phyloP scores from a whole-genome alignment of 2,888 invertebrate genomes.

The Mylabris sibirica region DNA sequence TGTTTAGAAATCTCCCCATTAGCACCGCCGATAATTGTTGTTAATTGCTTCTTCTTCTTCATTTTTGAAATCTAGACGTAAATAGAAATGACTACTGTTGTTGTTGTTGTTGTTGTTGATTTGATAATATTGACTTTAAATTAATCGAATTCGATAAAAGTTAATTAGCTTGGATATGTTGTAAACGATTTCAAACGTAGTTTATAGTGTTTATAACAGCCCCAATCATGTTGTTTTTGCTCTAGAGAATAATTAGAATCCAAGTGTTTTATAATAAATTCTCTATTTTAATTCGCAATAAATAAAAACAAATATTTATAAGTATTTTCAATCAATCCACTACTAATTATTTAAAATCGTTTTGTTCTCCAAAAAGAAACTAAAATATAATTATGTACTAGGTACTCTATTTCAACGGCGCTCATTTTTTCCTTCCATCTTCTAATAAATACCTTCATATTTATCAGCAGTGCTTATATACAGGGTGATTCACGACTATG shows the following conservation, averaged over 20 bases:
- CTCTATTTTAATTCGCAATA: conserved; percentile 13
- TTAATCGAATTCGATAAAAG: conserved; percentile 33
- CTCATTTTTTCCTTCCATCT: too few species aligned
- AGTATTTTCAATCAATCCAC: not conserved
- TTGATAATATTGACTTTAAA: conserved; percentile 14
- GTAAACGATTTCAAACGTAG: conserved; percentile 26
- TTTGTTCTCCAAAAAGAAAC: not conserved
- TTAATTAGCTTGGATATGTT: conserved; percentile 34
- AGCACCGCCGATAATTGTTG: not conserved
- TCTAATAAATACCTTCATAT: too few species aligned
- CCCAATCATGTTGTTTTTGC: conserved; percentile 23
- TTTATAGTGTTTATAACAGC: conserved; percentile 25
- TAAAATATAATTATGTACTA: too few species aligned
- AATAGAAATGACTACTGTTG: not conserved
- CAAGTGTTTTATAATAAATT: conserved; percentile 6
- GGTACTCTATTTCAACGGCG: not conserved
- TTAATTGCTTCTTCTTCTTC: not conserved
- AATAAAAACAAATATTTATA: conserved; percentile 3
- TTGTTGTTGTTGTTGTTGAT: not conserved
- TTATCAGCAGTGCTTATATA: too few species aligned
- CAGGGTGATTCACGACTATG: too few species aligned
- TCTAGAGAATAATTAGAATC: conserved; percentile 25
- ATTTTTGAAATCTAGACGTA: not conserved
- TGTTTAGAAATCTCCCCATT: too few species aligned
- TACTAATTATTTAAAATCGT: not conserved